Evolutionary conservation across 1,140 invertebrate species (phyloP).

Genomic region (Branchinecta lynchi): DNA sequence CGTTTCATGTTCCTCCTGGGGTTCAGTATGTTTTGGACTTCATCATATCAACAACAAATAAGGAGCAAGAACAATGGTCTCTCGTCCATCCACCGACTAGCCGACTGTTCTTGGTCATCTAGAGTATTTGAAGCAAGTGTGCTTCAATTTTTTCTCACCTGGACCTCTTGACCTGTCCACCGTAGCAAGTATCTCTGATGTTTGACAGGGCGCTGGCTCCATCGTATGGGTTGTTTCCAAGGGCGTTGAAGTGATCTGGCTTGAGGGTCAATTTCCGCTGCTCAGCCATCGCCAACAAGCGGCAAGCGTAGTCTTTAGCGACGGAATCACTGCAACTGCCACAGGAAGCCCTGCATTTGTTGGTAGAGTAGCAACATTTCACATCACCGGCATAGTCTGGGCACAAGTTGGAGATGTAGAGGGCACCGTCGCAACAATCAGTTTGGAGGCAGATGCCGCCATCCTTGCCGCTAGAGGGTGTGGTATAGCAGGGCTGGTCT

Average conservation of each 20-base stretch:
- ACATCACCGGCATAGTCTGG: constrained; percentile 19
- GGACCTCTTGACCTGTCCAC: constrained; percentile 19
- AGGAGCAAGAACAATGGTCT: too few relatives aligned
- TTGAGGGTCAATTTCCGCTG: constrained; percentile 17
- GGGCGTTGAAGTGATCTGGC: constrained; percentile 15
- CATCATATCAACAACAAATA: too few relatives aligned
- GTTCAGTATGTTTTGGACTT: too few relatives aligned
- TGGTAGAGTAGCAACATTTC: constrained; percentile 21
- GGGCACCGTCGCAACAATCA: constrained; percentile 19
- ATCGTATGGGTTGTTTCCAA: constrained; percentile 21
- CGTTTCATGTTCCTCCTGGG: too few relatives aligned
- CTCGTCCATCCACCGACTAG: too few relatives aligned
- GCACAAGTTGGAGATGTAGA: constrained; percentile 21
- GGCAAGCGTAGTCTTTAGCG: constrained; percentile 18
- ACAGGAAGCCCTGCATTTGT: constrained; percentile 16
- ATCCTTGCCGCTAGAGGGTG: constrained; percentile 18
- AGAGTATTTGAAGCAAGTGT: too few relatives aligned
- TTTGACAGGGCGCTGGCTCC: constrained; percentile 21
- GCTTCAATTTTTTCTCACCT: constrained; percentile 4
- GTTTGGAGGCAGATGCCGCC: constrained; percentile 21
- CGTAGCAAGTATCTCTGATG: constrained; percentile 21
- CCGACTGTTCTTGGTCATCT: too few relatives aligned
- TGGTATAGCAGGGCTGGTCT: constrained; percentile 21
- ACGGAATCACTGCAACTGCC: constrained; percentile 18
- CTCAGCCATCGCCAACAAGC: constrained; percentile 19